A percentile compares a stretch with the other conserved stretches of the same genome.
Evolutionary conservation across 2,797 vertebrate genomes (phyloP).

Genomic region (Neosilurus mollespiculum): DNA sequence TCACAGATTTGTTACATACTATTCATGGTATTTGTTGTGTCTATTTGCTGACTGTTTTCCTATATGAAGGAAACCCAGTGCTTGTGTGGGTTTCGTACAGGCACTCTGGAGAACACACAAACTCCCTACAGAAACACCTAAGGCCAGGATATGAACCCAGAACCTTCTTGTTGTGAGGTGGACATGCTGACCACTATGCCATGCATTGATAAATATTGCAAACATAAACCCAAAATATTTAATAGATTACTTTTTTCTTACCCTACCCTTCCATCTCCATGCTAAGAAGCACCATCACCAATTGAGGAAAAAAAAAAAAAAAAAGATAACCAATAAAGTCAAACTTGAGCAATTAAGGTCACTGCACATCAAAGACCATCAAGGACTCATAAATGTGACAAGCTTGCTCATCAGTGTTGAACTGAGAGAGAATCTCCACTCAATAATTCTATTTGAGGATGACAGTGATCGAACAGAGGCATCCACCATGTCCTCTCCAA

Average conservation of each 20-base stretch:
- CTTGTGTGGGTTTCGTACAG: too few relatives aligned
- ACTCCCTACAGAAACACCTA: too few relatives aligned
- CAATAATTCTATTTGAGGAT: constrained; percentile 47
- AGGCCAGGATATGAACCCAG: too few relatives aligned
- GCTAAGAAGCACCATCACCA: background rate
- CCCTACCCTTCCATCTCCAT: background rate
- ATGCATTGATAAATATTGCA: background rate
- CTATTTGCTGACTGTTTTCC: too few relatives aligned
- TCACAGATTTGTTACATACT: too few relatives aligned
- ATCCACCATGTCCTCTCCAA: constrained; percentile 24
- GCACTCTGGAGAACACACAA: too few relatives aligned
- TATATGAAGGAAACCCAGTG: too few relatives aligned
- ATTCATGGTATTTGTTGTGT: too few relatives aligned
- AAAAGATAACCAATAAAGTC: constrained; percentile 2
- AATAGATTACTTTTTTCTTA: too few relatives aligned
- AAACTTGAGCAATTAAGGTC: constrained; percentile 37
- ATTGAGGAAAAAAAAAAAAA: background rate
- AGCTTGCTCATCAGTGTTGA: constrained; percentile 32
- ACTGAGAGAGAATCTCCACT: constrained; percentile 30
- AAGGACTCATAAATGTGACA: constrained; percentile 31
- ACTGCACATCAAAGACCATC: constrained; percentile 29
- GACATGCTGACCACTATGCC: too few relatives aligned
- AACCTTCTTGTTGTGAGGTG: too few relatives aligned
- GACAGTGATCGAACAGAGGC: constrained; percentile 45
- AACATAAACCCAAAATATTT: background rate